phyloP scores from a whole-genome alignment of 2,113 vertebrate species.

The Strigops habroptila region DNA sequence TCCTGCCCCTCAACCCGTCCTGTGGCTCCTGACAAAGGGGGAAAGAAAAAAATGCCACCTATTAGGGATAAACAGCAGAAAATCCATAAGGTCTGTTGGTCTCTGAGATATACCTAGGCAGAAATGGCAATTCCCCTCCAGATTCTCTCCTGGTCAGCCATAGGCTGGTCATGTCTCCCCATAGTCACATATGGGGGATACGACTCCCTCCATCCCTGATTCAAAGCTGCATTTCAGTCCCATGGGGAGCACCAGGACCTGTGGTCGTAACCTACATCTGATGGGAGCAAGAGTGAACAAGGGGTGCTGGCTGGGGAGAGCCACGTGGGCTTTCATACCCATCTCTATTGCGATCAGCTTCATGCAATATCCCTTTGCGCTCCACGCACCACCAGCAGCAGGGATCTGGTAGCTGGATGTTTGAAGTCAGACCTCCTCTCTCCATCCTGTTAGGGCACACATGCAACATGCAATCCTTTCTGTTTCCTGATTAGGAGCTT shows the following conservation, averaged over 20 bases:
- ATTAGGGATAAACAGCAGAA: neutral
- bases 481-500: neutral
- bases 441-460: neutral
- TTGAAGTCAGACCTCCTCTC: fast-evolving
- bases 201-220: neutral
- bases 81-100: neutral
- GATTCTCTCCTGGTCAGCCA: neutral
- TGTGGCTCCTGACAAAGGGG: neutral
- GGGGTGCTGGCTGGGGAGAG: neutral
- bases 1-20: neutral
- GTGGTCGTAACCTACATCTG: neutral
- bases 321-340: neutral
- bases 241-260: neutral
- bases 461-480: neutral
- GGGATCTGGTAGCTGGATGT: neutral
- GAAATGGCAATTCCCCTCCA: neutral
- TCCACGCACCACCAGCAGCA: fast-evolving
- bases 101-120: neutral
- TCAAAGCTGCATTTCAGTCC: neutral
- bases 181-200: fast-evolving
- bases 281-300: neutral
- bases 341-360: neutral
- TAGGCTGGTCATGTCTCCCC: fast-evolving
- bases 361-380: fast-evolving
- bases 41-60: neutral